Evolutionary conservation across 2,113 vertebrate species (phyloP).

Genomic region (Sinocyclocheilus anshuiensis): DNA sequence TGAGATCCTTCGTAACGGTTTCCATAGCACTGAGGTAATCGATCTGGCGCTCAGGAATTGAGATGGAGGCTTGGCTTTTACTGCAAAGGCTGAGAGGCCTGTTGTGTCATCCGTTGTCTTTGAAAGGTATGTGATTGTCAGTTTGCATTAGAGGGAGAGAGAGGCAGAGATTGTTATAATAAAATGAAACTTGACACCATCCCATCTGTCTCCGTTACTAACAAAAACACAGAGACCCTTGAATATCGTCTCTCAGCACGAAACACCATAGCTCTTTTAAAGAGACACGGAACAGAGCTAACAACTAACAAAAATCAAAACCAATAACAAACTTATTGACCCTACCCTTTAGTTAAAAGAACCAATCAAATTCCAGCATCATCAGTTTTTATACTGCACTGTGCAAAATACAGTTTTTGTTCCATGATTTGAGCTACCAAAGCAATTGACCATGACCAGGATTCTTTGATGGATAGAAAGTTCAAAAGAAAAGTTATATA

Average conservation of each 20-base stretch:
- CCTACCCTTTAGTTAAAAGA: neutral
- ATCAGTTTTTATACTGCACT: neutral
- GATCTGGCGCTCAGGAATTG: conserved; percentile 17
- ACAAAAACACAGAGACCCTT: conserved; percentile 28
- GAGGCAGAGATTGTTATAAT: conserved; percentile 14
- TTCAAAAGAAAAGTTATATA: no score
- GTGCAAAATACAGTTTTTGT: no score
- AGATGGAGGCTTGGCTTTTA: conserved; percentile 38
- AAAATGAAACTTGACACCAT: conserved; percentile 34
- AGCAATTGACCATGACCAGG: no score
- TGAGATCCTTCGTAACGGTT: conserved; percentile 32
- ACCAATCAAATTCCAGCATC: neutral
- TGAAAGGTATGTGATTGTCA: conserved; percentile 33
- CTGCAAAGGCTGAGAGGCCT: conserved; percentile 15
- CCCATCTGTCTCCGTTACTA: conserved; percentile 26
- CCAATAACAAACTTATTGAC: neutral
- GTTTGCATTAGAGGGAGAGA: conserved; percentile 26
- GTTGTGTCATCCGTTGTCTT: conserved; percentile 35
- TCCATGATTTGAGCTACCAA: neutral
- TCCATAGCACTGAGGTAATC: conserved; percentile 22
- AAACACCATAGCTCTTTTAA: neutral
- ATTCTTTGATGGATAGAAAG: no score
- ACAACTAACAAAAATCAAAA: neutral
- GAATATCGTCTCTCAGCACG: neutral
- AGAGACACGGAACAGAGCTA: neutral